Base-by-base conservation (phyloP, 2,113 vertebrate species). In the Percina caprodes region DNA sequence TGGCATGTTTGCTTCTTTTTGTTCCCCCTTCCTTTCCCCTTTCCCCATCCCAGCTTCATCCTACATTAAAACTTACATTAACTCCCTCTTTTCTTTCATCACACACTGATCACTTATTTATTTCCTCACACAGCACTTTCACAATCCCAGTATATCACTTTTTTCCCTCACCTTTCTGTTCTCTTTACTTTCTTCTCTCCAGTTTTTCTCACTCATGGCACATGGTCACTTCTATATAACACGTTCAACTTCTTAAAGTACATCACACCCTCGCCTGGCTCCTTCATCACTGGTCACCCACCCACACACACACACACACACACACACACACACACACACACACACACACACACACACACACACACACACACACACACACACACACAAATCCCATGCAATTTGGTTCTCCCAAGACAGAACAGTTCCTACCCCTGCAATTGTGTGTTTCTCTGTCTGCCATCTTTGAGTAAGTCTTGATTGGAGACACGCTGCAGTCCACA, bases 251-350 rank as follows among this genome's bases (percentile, higher is more conserved):
- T 92, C 87, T 90, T 81, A 84, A 91, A 93, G 92, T 87, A 92
- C 92, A 93, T 93, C 90, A 88, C 92, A 93, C 92, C 83, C 90
- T 91, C 80, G 85, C 85, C 49, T 59, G 70, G 88, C 83, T 90
- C 82, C 77, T 70, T 80, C 68, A 14, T 88, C 79, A 45, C 59
- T 61, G 85, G 85, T 92, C 87, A 91, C 88, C 69, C 88, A 88
- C 86, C 63, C 21, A 59, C 63, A 74, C 63, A 76, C 68, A 70
- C 39, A 77, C 67, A 69, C 73, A 74, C 45, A 67, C 59, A 61
- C 61, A 76, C 80, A 80, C 67, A 62, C 70, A 49, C 65, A 67
- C 66, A 42, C 23, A 51, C 19, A 23, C 13, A 86, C 85, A 58
- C 23, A 58, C 58, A 76, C 61, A 77, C 68, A 70, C 39, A 74